Evolutionary conservation across 2,888 invertebrate species (phyloP), one percentile per base, ranked within the genome.

Genomic region (Xanthia icteritia): DNA sequence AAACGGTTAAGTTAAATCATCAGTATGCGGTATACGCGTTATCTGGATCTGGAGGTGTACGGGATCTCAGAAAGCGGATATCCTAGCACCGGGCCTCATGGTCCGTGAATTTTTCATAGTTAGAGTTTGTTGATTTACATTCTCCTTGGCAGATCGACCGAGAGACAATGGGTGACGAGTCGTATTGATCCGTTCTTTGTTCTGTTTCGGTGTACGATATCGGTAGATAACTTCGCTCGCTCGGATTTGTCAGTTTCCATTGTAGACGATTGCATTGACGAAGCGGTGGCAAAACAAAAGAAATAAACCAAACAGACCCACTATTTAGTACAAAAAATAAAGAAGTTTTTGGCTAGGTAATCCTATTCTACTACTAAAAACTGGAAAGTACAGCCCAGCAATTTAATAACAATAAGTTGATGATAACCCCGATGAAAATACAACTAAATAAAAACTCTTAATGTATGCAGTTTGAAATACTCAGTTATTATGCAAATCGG

Each of bases 111-210:
- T 45, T 63, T 78, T 61, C n/a, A 8, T 56, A 27, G 54, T 63
- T 31, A 58, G 9, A 66, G 11, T 51, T 68, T 74, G 51, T 51
- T 51, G 67, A 56, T 65, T 75, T 54, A 31, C 60, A 42, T 69
- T 76, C 60, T 65, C 31, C 13, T 36, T 27, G 6, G 17, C 31
- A 81, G 45, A 36, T n/a, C 48, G 45, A 5, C 20, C 17, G 13
- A n/a, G 5, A 81, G 3, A 79, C 79, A 79, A 81, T 81, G 74
- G 56, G 17, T 39, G 23, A n/a, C 23, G 8, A 63, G 17, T 61
- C 36, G 48, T 56, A n/a, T 66, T 45, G 48, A 56, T 39, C 54
- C 13, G 54, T 54, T 54, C 1, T 31, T 48, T 79, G 11, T n/a
- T 39, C 39, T 67, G 45, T 58, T 64, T 77, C 5, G 6, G 36